Conservation (phyloP, 2,888 invertebrate genomes). For the Tetragonisca angustula region DNA sequence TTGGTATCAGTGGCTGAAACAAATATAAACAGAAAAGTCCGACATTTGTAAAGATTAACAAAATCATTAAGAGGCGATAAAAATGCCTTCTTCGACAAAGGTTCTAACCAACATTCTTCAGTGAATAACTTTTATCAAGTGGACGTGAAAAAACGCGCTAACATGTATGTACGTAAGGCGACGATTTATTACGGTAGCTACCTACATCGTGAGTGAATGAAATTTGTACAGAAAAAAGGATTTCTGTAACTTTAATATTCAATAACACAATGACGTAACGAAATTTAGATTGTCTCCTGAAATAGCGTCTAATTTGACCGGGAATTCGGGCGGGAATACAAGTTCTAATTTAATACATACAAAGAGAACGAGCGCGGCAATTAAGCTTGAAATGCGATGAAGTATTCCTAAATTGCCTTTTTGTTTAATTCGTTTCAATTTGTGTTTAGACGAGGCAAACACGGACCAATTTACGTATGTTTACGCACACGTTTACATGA, state of each 20-base stretch:
- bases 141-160: background rate
- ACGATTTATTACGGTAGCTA: background rate
- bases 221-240: background rate
- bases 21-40: slow-evolving; percentile 1
- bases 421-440: slow-evolving; percentile 9
- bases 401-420: background rate
- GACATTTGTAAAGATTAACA: background rate
- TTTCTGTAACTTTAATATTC: background rate
- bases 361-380: background rate
- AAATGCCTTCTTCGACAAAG: background rate
- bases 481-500: slow-evolving; percentile 62
- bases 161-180: no score
- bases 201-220: no score
- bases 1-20: slow-evolving; percentile 9
- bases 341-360: background rate
- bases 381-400: background rate
- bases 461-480: slow-evolving; percentile 37
- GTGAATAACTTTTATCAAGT: background rate
- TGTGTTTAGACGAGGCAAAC: background rate
- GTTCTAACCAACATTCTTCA: background rate
- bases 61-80: background rate
- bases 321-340: background rate
- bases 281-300: background rate
- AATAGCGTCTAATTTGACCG: background rate
- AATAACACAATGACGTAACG: background rate